Base-by-base conservation (phyloP, 92 coral and sea anemone species). In the Anthopleura xanthogrammica region DNA sequence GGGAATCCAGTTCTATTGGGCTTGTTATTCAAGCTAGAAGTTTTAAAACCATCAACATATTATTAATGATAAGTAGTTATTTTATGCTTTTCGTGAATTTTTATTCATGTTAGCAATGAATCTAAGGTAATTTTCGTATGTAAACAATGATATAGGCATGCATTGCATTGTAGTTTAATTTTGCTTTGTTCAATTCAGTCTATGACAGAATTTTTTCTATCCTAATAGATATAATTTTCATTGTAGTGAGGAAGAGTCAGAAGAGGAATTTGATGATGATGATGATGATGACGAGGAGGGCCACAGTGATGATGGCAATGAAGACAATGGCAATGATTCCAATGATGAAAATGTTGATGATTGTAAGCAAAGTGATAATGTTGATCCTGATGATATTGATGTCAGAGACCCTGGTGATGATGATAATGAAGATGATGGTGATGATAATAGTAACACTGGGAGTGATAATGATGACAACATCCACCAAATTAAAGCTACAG, bases 181-280 rank as follows among this genome's bases (percentile, higher is more conserved):
- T 29, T 29, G 36, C 65, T 4, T 60, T 14, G 5, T 3, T 5
- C 29, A 5, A 7, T 62, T 19, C 29, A 22, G 19, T 3, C 36
- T 22, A 62, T 22, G 70, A 22, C 36, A 62, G 5, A 16, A 29
- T 29, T 29, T 62, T 17, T 22, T 0, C 22, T 1, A 62, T 29
- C 74, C 36, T 13, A 7, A 9, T 68, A 11, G 11, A 11, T 12
- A 68, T 11, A 0, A 0, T 68, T 36, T 4, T 68, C 7, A 3
- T 68, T 12, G 36, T 12, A 73, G 52, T 76, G 79, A 84, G 5
- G 87, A 86, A 19, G 90, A 89, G 39, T 80, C 87, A 66, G 88
- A 85, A 13, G 80, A 60, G 72, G 85, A 40, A 4, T 74, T 22
- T 57, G 82, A 16, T 52, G 70, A 84, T 46, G 50, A 46, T n/a